phyloP scores from a whole-genome alignment of 2,888 invertebrate genomes.

The Psococerastis gibbosa region DNA sequence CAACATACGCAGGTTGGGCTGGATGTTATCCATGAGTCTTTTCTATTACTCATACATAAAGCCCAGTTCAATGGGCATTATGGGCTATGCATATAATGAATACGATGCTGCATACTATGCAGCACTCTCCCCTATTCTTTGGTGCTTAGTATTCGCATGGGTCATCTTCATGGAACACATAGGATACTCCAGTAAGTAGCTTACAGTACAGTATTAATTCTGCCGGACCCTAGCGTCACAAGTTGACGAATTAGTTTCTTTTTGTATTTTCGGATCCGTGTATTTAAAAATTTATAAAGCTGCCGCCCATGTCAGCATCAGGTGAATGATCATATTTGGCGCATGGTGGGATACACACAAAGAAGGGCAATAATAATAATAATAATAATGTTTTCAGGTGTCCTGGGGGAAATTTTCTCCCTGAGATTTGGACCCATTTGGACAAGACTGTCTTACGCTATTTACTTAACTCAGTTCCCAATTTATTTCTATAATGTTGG shows the following conservation, averaged over 20 bases:
- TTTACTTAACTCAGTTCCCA: constrained; percentile 51
- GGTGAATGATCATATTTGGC: no score
- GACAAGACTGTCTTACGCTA: constrained; percentile 48
- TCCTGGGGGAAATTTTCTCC: constrained; percentile 32
- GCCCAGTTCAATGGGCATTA: constrained; percentile 42
- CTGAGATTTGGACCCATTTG: constrained; percentile 41
- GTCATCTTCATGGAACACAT: constrained; percentile 41
- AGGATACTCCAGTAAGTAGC: no score
- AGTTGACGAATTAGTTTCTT: constrained; percentile 9
- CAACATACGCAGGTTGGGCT: constrained; percentile 32
- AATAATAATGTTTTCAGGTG: constrained; percentile 26
- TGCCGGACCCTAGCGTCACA: no score
- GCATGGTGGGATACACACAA: no score
- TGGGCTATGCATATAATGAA: constrained; percentile 38
- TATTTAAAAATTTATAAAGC: no score
- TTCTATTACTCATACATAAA: constrained; percentile 35
- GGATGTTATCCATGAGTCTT: constrained; percentile 32
- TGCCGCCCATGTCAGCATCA: no score
- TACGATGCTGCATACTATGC: constrained; percentile 46
- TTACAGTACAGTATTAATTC: no score
- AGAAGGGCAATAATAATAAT: no score
- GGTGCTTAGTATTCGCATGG: constrained; percentile 49
- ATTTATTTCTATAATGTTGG: constrained; percentile 52
- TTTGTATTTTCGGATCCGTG: no score
- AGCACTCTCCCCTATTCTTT: constrained; percentile 46